These are phyloP conservation scores for Micrastur ruficollis DNA, from an alignment of 2,797 vertebrate genomes.

Conservation along the genomic window DNA sequence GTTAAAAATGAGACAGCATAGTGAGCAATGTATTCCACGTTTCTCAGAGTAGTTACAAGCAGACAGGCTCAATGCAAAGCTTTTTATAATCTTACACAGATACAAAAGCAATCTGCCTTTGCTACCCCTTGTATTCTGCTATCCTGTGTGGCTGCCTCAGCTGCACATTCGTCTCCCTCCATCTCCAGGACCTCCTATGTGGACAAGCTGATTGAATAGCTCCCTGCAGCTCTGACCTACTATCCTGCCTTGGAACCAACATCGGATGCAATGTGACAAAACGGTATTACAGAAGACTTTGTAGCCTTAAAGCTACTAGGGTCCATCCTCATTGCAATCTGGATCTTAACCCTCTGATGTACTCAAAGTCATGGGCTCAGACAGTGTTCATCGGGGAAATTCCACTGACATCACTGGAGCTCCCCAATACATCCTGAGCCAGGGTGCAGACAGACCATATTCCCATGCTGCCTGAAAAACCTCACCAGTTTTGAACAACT, in stretches of 20 bases:
- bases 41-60: background rate
- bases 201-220: background rate
- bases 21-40: background rate
- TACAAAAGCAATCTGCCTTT: background rate
- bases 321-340: background rate
- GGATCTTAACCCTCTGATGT: background rate
- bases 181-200: background rate
- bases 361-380: background rate
- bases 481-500: background rate
- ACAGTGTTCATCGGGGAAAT: accelerated
- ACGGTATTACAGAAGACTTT: accelerated
- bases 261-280: background rate
- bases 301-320: background rate
- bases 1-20: background rate
- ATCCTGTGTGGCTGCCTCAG: background rate
- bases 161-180: background rate
- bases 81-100: background rate
- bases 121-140: background rate
- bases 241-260: background rate
- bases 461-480: accelerated
- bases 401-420: accelerated
- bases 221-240: background rate
- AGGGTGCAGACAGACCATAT: background rate
- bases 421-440: background rate
- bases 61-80: background rate